These are phyloP conservation scores for Terrapene triunguis DNA, from an alignment of 2,113 vertebrate genomes.

Conservation along the genomic window DNA sequence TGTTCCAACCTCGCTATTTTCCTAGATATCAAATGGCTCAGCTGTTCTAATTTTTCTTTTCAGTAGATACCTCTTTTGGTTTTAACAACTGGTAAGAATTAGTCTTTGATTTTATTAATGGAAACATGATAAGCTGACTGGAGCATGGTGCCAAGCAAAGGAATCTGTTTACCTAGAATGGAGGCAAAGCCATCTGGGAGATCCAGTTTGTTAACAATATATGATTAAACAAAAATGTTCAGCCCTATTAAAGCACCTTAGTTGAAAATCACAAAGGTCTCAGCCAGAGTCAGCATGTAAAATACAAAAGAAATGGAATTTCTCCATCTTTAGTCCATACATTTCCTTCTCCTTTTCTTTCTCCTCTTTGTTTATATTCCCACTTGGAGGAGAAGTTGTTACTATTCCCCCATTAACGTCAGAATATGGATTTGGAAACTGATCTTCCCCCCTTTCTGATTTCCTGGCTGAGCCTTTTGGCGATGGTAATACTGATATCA, in stretches of 20 bases:
- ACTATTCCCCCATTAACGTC: accelerated
- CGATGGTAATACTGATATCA: not conserved
- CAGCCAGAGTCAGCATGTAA: not conserved
- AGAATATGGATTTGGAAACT: not conserved
- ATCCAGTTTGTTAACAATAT: accelerated
- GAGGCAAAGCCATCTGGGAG: not conserved
- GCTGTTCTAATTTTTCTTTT: constrained; percentile 8
- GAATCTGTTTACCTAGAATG: accelerated
- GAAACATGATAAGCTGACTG: accelerated
- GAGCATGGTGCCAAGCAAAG: not conserved
- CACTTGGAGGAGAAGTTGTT: not conserved
- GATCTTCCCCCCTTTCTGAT: not conserved
- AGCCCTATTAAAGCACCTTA: not conserved
- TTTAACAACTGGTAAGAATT: constrained; percentile 13
- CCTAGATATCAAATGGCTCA: not conserved
- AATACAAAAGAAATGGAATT: not conserved
- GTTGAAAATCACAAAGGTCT: not conserved
- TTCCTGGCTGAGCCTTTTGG: not conserved
- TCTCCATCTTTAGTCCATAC: not conserved
- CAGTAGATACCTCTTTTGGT: not conserved
- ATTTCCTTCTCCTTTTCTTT: not conserved
- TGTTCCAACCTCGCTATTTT: not conserved
- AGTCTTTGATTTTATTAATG: not conserved
- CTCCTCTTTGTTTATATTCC: accelerated
- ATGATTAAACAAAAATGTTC: not conserved